Percentiles rank a stretch among this genome's conserved stretches.
These are phyloP conservation scores for Cerceris ruficornis DNA, from an alignment of 2,888 invertebrate species.

Conservation along the genomic window DNA sequence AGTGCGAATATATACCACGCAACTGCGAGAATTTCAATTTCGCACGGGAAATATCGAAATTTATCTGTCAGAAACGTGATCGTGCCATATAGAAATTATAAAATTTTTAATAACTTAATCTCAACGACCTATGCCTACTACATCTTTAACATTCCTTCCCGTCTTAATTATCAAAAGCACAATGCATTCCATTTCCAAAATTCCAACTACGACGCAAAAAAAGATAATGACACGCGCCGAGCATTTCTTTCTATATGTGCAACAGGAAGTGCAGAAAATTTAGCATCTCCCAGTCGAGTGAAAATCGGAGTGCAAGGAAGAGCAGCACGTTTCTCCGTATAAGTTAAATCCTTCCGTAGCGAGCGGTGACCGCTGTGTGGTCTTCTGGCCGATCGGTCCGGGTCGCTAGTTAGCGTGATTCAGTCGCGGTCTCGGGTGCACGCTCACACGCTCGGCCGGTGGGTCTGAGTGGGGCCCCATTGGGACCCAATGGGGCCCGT, in stretches of 20 bases:
- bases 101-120: too few species aligned
- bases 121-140: too few species aligned
- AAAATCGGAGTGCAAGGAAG: background rate
- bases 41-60: too few species aligned
- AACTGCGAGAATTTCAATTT: background rate
- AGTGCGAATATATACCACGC: background rate
- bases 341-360: constrained; percentile 40
- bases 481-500: too few species aligned
- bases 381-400: constrained; percentile 58
- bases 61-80: too few species aligned
- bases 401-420: constrained; percentile 74
- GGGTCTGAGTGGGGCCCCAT: constrained; percentile 40
- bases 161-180: too few species aligned
- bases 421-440: constrained; percentile 65
- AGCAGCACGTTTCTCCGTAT: background rate
- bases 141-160: too few species aligned
- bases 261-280: background rate
- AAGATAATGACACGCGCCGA: too few species aligned
- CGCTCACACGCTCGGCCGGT: constrained; percentile 61
- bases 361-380: constrained; percentile 59
- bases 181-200: too few species aligned
- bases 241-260: too few species aligned
- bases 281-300: background rate
- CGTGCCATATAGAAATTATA: too few species aligned
- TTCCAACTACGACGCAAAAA: too few species aligned